Conservation (phyloP, 2,888 invertebrate species). For the Drosophila greeni region DNA sequence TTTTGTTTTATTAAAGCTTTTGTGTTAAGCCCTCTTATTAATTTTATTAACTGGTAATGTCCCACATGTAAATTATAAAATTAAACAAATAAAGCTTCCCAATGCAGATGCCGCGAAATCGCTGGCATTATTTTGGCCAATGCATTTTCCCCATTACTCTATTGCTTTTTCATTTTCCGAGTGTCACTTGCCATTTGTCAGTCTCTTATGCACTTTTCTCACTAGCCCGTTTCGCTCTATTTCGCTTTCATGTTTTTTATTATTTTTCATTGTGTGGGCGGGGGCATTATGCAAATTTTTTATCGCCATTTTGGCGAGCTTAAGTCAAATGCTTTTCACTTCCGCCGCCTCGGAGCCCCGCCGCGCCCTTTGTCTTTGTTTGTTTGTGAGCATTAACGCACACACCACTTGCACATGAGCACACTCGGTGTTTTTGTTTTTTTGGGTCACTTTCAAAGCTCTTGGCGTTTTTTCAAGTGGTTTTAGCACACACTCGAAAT, state of each 20-base stretch:
- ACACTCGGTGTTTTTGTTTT: constrained; percentile 50
- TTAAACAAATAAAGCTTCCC: not conserved
- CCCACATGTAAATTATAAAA: not conserved
- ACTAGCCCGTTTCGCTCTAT: constrained; percentile 15
- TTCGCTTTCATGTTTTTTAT: constrained; percentile 27
- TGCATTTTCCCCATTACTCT: constrained; percentile 4
- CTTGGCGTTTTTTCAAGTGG: constrained; percentile 58
- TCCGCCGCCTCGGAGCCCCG: constrained; percentile 10
- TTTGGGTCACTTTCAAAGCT: constrained; percentile 64
- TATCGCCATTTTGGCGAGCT: constrained; percentile 42
- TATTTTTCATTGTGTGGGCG: constrained; percentile 2
- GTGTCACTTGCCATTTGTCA: constrained; percentile 36
- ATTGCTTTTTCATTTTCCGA: constrained; percentile 19
- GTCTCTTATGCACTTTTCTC: constrained; percentile 24
- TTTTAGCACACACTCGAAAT: constrained; percentile 62
- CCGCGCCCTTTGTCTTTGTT: constrained; percentile 26
- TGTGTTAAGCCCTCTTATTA: too few species aligned
- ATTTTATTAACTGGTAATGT: too few species aligned
- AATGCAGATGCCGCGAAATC: not conserved
- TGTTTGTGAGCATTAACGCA: constrained; percentile 37
- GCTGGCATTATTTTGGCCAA: not conserved
- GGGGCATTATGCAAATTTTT: constrained; percentile 39
- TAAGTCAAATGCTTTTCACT: constrained; percentile 29
- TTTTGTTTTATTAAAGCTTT: too few species aligned
- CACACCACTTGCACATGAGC: constrained; percentile 20